phyloP scores from a whole-genome alignment of 2,888 invertebrate species.

The Spisula subtruncata region DNA sequence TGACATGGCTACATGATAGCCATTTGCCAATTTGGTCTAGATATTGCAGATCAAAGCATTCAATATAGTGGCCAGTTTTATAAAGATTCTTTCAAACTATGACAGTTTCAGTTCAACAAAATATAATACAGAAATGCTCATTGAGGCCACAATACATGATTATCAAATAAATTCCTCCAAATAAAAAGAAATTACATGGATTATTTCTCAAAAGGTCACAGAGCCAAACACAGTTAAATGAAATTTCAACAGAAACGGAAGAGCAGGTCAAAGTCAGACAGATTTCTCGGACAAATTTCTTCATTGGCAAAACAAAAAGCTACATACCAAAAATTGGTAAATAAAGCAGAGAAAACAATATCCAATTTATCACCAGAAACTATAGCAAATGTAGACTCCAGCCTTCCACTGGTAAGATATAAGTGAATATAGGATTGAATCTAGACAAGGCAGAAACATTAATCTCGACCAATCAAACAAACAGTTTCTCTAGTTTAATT shows the following conservation, averaged over 20 bases:
- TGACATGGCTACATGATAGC: too few species aligned
- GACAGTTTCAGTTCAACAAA: too few species aligned
- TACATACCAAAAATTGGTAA: neutral
- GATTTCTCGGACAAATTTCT: neutral
- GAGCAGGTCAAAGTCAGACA: too few species aligned
- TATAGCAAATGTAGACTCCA: neutral
- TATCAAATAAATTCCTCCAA: too few species aligned
- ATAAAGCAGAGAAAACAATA: neutral
- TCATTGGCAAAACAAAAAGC: neutral
- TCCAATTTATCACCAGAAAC: neutral
- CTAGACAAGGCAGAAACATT: neutral
- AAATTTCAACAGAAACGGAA: neutral
- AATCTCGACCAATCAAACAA: neutral
- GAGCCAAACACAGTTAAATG: neutral
- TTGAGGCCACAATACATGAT: too few species aligned
- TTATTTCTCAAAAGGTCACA: too few species aligned
- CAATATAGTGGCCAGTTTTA: too few species aligned
- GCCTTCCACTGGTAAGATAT: neutral
- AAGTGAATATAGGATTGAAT: neutral
- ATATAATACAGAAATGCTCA: too few species aligned
- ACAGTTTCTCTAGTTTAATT: neutral
- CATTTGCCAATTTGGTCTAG: too few species aligned
- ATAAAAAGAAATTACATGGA: too few species aligned
- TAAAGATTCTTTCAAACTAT: too few species aligned
- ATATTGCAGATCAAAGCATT: too few species aligned